These are phyloP conservation scores for Laothoe populi DNA, from an alignment of 2,888 invertebrate genomes.

Conservation along the genomic window DNA sequence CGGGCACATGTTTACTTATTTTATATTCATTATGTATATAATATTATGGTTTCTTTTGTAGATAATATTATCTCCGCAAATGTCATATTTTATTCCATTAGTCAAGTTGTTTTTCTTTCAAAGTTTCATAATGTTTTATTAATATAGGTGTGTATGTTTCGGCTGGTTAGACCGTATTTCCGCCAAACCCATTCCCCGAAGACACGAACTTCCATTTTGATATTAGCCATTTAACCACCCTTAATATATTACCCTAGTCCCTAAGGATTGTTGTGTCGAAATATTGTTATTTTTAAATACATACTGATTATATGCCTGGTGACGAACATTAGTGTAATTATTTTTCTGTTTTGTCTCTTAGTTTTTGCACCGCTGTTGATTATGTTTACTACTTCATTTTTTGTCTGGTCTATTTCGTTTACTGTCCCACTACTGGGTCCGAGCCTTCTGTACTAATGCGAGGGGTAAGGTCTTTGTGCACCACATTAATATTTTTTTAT, in stretches of 20 bases:
- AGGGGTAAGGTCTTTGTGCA: too few species aligned
- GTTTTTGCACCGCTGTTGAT: too few species aligned
- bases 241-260: slow-evolving; percentile 14
- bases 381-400: neutral
- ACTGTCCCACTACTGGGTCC: too few species aligned
- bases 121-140: neutral
- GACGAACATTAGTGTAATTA: slow-evolving; percentile 1
- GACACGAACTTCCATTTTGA: slow-evolving; percentile 17
- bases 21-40: too few species aligned
- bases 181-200: slow-evolving; percentile 16
- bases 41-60: too few species aligned
- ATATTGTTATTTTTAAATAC: slow-evolving; percentile 15
- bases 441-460: too few species aligned
- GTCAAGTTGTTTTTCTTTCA: neutral
- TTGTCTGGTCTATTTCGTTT: too few species aligned
- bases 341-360: neutral
- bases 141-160: too few species aligned
- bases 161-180: neutral
- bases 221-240: slow-evolving; percentile 23
- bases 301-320: neutral
- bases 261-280: neutral
- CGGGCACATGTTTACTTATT: too few species aligned
- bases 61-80: too few species aligned
- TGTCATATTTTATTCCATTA: neutral
- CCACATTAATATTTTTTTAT: too few species aligned